phyloP scores from a whole-genome alignment of 2,888 invertebrate genomes.

The Petrolisthes manimaculis region DNA sequence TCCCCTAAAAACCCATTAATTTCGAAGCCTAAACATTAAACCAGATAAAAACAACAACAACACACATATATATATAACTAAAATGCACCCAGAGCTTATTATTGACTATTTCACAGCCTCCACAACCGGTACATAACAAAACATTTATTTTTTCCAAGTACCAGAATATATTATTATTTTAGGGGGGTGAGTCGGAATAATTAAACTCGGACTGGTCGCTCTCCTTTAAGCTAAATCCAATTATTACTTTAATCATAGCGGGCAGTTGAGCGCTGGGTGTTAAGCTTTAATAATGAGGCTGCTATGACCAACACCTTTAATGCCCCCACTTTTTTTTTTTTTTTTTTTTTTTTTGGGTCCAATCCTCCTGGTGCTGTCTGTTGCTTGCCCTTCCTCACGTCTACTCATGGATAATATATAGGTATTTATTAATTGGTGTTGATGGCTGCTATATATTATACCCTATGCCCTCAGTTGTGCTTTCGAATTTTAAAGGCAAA shows the following conservation, averaged over 20 bases:
- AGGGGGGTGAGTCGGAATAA: not conserved
- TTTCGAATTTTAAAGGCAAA: too few species aligned
- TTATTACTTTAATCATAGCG: slow-evolving; percentile 44
- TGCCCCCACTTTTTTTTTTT: slow-evolving; percentile 9
- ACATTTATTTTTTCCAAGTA: not conserved
- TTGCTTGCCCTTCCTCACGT: not conserved
- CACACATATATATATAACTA: too few species aligned
- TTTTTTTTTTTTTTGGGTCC: not conserved
- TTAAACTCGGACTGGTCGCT: slow-evolving; percentile 16
- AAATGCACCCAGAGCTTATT: too few species aligned
- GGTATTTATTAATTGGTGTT: not conserved
- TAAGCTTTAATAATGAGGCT: slow-evolving; percentile 46
- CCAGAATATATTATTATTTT: not conserved
- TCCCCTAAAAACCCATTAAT: too few species aligned
- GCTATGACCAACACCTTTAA: slow-evolving; percentile 31
- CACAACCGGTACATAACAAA: too few species aligned
- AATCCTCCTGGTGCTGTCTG: not conserved
- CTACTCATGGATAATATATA: not conserved
- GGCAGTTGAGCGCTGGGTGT: slow-evolving; percentile 33
- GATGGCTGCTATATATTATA: not conserved
- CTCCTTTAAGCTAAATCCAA: slow-evolving; percentile 40
- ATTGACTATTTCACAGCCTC: too few species aligned
- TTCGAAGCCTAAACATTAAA: too few species aligned
- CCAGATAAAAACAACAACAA: too few species aligned
- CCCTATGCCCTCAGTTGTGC: too few species aligned